Conservation (phyloP, 2,888 invertebrate genomes). For the Stratiomys singularior region DNA sequence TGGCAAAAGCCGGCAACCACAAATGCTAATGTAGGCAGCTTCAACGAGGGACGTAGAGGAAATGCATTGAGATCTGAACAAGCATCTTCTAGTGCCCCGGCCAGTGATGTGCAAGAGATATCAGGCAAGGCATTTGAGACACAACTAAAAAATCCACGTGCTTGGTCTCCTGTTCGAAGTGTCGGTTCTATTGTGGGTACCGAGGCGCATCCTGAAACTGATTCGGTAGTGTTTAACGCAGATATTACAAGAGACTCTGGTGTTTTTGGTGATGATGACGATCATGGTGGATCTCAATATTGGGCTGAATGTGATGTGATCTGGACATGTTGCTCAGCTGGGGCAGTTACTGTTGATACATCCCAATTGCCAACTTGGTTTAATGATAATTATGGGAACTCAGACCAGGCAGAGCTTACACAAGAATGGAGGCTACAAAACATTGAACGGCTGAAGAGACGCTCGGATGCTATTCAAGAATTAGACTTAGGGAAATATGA, state of each 20-base stretch:
- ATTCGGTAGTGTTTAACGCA: constrained; percentile 82
- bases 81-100: constrained; percentile 62
- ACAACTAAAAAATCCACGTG: constrained; percentile 81
- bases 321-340: constrained; percentile 84
- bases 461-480: constrained; percentile 67
- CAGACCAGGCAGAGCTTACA: constrained; percentile 72
- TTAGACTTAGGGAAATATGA: constrained; percentile 73
- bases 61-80: constrained; percentile 53
- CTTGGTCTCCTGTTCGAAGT: constrained; percentile 89
- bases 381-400: constrained; percentile 67
- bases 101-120: constrained; percentile 67
- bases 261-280: constrained; percentile 82
- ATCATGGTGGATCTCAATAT: constrained; percentile 71
- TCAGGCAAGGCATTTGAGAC: constrained; percentile 77
- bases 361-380: constrained; percentile 83
- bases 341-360: constrained; percentile 81
- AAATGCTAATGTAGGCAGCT: constrained; percentile 63
- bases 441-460: constrained; percentile 73
- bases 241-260: constrained; percentile 77
- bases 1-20: constrained; percentile 62
- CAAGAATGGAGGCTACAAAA: constrained; percentile 82
- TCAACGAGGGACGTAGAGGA: constrained; percentile 60
- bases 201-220: constrained; percentile 87
- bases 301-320: constrained; percentile 85
- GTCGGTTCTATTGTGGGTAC: constrained; percentile 85